Evolutionary conservation across 2,888 invertebrate species (phyloP), one percentile per base, ranked within the genome.

Genomic region (Chorisops tibialis): DNA sequence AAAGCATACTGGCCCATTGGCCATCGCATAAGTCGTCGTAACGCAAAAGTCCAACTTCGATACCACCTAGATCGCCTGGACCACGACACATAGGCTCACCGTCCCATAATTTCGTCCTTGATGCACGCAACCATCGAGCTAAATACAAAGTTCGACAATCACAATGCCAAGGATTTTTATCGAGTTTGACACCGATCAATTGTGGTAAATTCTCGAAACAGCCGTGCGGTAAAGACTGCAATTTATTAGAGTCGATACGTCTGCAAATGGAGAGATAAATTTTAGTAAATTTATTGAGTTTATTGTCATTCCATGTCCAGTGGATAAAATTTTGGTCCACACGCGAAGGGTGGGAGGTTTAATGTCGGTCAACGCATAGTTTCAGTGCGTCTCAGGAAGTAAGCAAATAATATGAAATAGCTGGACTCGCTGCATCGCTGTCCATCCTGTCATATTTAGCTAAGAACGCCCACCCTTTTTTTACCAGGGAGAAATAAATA

Each of bases 21-120:
- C 87, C 87, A 63, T 86, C 84, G 70, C 88, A 88, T 6, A 88
- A 80, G 68, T 85, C 84, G 68, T 85, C 83, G 67, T 87, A 87
- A 14, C 81, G 79, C 70, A 82, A 73, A 45, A 79, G 73, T 21
- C 80, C 78, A 30, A 83, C 79, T 49, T 77, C 76, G 56, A 76
- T 75, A 1, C 82, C 82, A 21, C 80, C 81, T 11, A 82, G 73
- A 66, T 80, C 78, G 1, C 80, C 80, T 0, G 83, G 82, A 1
- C 81, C 82, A 0, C 81, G 75, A 63, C 82, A 83, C 68, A 80
- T 79, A 1, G 81, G 81, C 39, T 78, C 79, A 4, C 80, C 79
- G 66, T 81, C 82, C 80, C 81, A 81, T 1, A 82, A 76, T 67
- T 80, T 81, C 0, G 75, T 70, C 11, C 72, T 74, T 51, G 79